Evolutionary conservation across 2,888 invertebrate species (phyloP), one percentile per base, ranked within the genome.

Genomic region (Perithous albicinctus): DNA sequence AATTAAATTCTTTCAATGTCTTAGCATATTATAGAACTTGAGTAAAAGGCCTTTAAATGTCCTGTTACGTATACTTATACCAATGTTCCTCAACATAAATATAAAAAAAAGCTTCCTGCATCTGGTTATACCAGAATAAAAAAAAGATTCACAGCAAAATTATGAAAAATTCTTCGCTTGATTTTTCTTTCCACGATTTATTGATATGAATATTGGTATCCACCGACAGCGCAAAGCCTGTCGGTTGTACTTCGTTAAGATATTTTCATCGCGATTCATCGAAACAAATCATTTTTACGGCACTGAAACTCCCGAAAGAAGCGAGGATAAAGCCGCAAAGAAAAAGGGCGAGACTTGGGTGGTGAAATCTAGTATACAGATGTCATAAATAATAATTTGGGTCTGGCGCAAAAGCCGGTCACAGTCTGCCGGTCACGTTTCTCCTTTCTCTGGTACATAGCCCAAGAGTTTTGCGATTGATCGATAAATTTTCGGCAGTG

Each of bases 401-500:
- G 78, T 75, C 67, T 78, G 82, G 75, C 64, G 82, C 78, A 82
- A 78, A 82, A 72, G 74, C 78, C 78, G 81, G 81, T 84, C 81
- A 85, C 78, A 79, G 83, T 85, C 75, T 59, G 51, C 79, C 79
- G 77, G 77, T 56, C 64, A 70, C 73, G 75, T 73, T 80, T 81
- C 64, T 63, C 26, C 56, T 41, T n/a, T n/a, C n/a, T 80, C 41
- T 67, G 69, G 61, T 72, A 41, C 43, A 35, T 48, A 46, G 59
- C 43, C 51, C 70, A 69, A 72, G 78, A 81, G 70, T 84, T 84
- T 84, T 83, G 18, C 76, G 67, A 75, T 78, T 79, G 64, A 85
- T 83, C 87, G 86, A 89, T 89, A 90, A 88, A 89, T 90, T 89
- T 87, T 80, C 81, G 80, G 70, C 78, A 83, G 81, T 85, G 82